Conservation (phyloP, 37 sponge, comb jelly and placozoan genomes). For the Diacarnus erythraeanus region DNA sequence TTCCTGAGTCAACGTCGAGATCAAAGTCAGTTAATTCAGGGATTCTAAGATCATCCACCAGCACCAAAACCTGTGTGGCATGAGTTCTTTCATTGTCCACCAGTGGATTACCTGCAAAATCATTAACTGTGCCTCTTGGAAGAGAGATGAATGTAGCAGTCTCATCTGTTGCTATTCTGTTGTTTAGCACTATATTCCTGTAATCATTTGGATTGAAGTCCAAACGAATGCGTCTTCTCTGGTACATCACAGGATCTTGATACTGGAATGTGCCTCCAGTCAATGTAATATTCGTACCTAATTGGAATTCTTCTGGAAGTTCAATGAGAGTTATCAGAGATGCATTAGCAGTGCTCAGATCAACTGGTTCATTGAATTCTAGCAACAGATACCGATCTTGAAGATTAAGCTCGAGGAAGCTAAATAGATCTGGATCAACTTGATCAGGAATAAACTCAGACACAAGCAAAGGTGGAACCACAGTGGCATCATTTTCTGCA, state of each 20-base stretch:
- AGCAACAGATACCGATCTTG: constrained; percentile 34
- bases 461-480: constrained; percentile 42
- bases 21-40: constrained; percentile 66
- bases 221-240: constrained; percentile 33
- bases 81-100: constrained; percentile 18
- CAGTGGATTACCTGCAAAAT: constrained; percentile 76
- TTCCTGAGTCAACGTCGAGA: constrained; percentile 74
- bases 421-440: constrained; percentile 53
- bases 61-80: constrained; percentile 11
- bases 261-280: constrained; percentile 71
- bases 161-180: constrained; percentile 31
- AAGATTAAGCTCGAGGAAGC: constrained; percentile 64
- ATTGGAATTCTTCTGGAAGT: not conserved
- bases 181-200: constrained; percentile 47
- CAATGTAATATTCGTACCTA: constrained; percentile 39
- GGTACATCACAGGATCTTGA: constrained; percentile 28
- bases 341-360: constrained; percentile 45
- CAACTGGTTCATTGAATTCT: constrained; percentile 77
- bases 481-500: constrained; percentile 28
- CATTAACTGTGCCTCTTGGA: constrained; percentile 45
- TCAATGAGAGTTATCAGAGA: constrained; percentile 60
- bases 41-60: constrained; percentile 30
- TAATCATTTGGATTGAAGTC: constrained; percentile 64
- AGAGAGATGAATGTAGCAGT: constrained; percentile 50
- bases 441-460: constrained; percentile 42